A percentile compares a stretch with the other conserved stretches of the same genome.
Conservation (phyloP, 2,888 invertebrate genomes). For the Leptopilina drosophilae region DNA sequence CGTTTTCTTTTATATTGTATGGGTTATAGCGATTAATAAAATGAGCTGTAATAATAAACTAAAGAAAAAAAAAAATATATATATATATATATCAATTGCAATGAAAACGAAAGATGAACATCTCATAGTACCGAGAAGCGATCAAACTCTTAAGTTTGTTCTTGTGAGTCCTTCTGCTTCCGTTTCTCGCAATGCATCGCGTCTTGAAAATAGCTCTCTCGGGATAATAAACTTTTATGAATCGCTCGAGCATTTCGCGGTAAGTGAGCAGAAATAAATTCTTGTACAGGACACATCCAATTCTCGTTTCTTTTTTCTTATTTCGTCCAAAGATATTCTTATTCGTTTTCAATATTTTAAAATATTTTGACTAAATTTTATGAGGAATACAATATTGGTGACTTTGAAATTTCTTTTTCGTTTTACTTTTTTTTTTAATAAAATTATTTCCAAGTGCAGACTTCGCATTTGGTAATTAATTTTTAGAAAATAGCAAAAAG, state of each 20-base stretch:
- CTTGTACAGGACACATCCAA: conserved; percentile 9
- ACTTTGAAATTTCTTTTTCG: too few species aligned
- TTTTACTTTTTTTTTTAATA: too few species aligned
- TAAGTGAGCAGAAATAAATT: conserved; percentile 22
- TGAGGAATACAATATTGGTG: too few species aligned
- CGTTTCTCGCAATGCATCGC: conserved; percentile 6
- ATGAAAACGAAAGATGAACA: conserved; percentile 22
- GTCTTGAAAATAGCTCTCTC: conserved; percentile 58
- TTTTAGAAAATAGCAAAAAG: too few species aligned
- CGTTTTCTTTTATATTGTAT: neutral
- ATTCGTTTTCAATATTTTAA: neutral
- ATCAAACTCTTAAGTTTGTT: conserved; percentile 31
- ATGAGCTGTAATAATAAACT: neutral
- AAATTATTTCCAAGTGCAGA: too few species aligned
- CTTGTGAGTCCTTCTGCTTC: neutral
- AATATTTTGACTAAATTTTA: too few species aligned
- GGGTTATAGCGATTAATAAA: neutral
- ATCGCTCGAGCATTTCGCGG: conserved; percentile 56
- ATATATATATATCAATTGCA: neutral
- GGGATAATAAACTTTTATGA: conserved; percentile 68
- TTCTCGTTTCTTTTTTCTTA: neutral
- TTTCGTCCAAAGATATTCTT: neutral
- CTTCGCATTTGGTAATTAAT: too few species aligned
- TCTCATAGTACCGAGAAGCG: neutral
- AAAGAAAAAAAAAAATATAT: neutral